phyloP scores from a whole-genome alignment of 2,113 vertebrate genomes.

The Phaethornis superciliosus region DNA sequence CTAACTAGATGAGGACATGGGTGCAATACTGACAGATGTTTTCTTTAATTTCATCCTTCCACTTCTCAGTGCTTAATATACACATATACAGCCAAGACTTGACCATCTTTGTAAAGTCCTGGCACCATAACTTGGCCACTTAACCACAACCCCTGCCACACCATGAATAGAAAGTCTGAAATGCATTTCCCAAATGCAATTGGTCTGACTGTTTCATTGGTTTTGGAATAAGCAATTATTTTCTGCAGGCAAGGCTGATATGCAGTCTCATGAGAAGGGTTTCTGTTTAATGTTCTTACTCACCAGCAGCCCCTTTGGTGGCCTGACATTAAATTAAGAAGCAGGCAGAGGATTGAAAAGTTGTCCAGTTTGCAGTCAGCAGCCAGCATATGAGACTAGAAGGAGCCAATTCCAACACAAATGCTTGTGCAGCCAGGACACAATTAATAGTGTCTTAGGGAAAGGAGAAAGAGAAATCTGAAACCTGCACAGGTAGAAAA shows the following conservation, averaged over 20 bases:
- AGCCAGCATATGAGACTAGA: neutral
- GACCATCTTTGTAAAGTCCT: neutral
- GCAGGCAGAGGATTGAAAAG: neutral
- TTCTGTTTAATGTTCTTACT: neutral
- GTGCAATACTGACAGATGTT: neutral
- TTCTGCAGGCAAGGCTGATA: neutral
- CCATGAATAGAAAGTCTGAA: neutral
- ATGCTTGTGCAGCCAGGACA: neutral
- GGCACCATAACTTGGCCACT: neutral
- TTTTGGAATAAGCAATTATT: neutral
- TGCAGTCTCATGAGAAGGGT: accelerated
- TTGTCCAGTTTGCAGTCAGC: neutral
- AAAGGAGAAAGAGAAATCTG: neutral
- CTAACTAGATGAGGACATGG: neutral
- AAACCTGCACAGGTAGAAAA: neutral
- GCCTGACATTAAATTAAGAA: neutral
- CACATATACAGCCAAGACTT: neutral
- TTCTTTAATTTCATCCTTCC: neutral
- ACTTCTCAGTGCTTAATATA: neutral
- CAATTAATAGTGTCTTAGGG: neutral
- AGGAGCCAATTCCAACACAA: neutral
- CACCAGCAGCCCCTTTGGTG: neutral
- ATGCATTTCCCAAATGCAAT: neutral
- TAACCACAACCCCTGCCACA: neutral
- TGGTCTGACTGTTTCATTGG: neutral